Evolutionary conservation across 1,140 invertebrate species (phyloP).

Genomic region (Druon quercuslanigerum): DNA sequence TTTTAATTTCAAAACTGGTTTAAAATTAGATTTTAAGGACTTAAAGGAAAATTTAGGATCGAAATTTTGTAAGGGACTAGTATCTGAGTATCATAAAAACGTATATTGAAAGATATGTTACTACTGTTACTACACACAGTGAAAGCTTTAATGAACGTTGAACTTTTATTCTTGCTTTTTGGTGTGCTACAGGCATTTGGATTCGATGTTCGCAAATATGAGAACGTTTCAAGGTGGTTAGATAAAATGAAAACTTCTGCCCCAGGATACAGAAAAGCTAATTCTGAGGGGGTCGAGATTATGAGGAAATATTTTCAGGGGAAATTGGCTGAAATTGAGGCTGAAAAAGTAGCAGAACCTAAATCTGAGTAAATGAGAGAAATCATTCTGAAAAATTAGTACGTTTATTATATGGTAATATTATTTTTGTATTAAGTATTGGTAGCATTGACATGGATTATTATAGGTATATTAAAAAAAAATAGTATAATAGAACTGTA

Average conservation of each 20-base stretch:
- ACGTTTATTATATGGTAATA: no score
- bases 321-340: background rate
- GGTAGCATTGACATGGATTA: no score
- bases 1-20: no score
- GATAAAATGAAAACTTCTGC: slow-evolving; percentile 81
- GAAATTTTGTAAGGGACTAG: background rate
- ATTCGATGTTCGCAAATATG: slow-evolving; percentile 81
- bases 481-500: no score
- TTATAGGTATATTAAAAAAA: no score
- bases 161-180: slow-evolving; percentile 27
- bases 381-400: no score
- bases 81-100: background rate
- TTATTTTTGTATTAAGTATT: no score
- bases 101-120: slow-evolving; percentile 11
- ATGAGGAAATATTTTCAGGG: slow-evolving; percentile 51
- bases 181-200: slow-evolving; percentile 79
- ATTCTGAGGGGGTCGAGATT: slow-evolving; percentile 75
- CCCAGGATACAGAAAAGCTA: slow-evolving; percentile 84
- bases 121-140: background rate
- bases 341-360: background rate
- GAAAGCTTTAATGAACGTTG: background rate
- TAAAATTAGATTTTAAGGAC: no score
- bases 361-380: background rate
- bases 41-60: background rate
- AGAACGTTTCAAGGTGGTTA: slow-evolving; percentile 83